Base-by-base conservation (phyloP, 2,113 vertebrate genomes). In the Macrotis lagotis region DNA sequence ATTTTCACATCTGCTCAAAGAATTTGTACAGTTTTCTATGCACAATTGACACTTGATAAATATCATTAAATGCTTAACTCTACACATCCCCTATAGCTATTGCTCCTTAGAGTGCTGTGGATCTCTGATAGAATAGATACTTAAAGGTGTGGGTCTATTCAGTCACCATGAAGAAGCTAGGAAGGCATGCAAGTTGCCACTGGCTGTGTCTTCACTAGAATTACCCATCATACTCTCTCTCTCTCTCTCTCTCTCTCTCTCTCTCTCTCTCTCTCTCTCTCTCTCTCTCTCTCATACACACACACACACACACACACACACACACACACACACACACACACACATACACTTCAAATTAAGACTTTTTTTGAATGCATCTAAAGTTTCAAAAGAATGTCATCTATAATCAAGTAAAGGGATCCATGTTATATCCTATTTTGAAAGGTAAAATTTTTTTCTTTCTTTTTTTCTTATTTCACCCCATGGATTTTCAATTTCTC, bases 311-410 rank as follows among this genome's bases (percentile, higher is more conserved):
- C n/a, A n/a, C n/a, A n/a, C n/a, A n/a, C 10, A 26, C 51, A 26
- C 7, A 0, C 0, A 25, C 5, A 4, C 8, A n/a, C 19, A 55
- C n/a, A 44, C 5, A 24, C 3, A 0, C 0, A 1, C 19, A 24
- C 51, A 52, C 12, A 66, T 12, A 12, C 9, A 2, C 4, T 83
- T 44, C 66, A 83, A 44, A 83, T 83, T 22, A 83, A 83, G 16
- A 83, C n/a, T n/a, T 83, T 83, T 83, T 83, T 44, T 16, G 24
- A 83, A 83, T 44, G 7, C 24, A 44, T 2, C 37, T 44, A 83
- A 83, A 44, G 2, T 44, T 66, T 83, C 0, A 44, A 44, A 66
- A 50, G 31, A 26, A 8, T 0, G 0, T 2, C 0, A 3, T 37
- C 37, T 3, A n/a, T 25, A 3, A 91, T 16, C n/a, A 50, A 89